Base-by-base conservation (phyloP, 2,113 vertebrate genomes). In the Myotis lucifugus region DNA sequence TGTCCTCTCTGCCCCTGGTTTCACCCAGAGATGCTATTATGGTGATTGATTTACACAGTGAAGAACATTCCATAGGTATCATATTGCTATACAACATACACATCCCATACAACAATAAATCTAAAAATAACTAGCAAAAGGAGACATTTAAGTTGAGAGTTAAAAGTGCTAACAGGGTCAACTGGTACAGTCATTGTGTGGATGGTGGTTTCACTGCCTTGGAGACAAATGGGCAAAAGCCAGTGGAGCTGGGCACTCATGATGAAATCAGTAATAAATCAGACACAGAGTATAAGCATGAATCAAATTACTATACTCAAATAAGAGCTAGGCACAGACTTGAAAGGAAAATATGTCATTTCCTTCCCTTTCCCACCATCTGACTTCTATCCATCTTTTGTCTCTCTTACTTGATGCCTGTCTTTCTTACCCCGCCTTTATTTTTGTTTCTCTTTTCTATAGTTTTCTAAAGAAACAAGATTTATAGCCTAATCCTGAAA, bases 221-320 rank as follows among this genome's bases (percentile, higher is more conserved):
- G 89, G 95, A 97, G 97, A 98, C 96, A 97, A 98, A 97, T 97
- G 95, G 95, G 94, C 86, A 95, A 52, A 27, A 97, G 93, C 94
- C 97, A 97, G 46, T 83, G 84, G 79, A 96, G 88, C 96, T 95
- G 94, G 97, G 96, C 91, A 95, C 66, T 97, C 95, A 54, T 96
- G 97, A 97, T 97, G 97, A 96, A 97, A 97, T 97, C 94, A 93
- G 96, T 87, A 96, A 97, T 98, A 98, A 97, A 98, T 98, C 97
- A 98, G 96, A 97, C 72, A 97, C 96, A 96, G 88, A 96, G 89
- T 89, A 93, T 98, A 98, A 97, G 97, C 97, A 97, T 97, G 97
- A 96, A 97, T 98, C 97, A 97, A 97, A 98, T 98, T 96, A 97
- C 96, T 97, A 72, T 94, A 86, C 96, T 97, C 95, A 96, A 97